phyloP scores from a whole-genome alignment of 2,113 vertebrate species.

The Larimichthys crocea region DNA sequence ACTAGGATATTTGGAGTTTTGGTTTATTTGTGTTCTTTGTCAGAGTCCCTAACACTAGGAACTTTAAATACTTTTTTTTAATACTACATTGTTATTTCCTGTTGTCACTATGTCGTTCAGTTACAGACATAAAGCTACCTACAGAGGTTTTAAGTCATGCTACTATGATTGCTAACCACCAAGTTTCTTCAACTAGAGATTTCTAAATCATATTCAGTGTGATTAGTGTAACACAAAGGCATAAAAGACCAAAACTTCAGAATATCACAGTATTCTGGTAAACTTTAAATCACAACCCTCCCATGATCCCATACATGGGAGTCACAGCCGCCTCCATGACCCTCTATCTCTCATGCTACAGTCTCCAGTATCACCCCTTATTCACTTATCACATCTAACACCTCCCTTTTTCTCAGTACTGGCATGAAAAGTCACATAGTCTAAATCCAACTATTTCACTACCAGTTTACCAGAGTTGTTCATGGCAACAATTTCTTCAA shows the following conservation, averaged over 20 bases:
- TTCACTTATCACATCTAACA: constrained; percentile 44
- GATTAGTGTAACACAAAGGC: constrained; percentile 27
- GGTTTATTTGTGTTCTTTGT: constrained; percentile 59
- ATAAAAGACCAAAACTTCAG: constrained; percentile 68
- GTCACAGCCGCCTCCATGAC: constrained; percentile 73
- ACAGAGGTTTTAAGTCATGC: constrained; percentile 9
- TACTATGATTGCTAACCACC: not conserved
- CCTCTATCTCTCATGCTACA: constrained; percentile 40
- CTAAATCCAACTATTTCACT: not conserved
- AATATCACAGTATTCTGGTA: constrained; percentile 71
- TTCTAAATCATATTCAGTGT: not conserved
- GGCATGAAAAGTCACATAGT: constrained; percentile 23
- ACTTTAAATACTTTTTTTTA: too few relatives aligned
- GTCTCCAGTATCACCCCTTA: constrained; percentile 25
- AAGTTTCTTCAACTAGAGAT: not conserved
- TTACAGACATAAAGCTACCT: not conserved
- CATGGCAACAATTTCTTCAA: constrained; percentile 1
- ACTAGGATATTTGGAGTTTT: constrained; percentile 75
- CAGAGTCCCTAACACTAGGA: not conserved
- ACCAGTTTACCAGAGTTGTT: not conserved
- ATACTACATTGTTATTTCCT: not conserved
- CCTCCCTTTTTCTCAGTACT: constrained; percentile 66
- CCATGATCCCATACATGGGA: constrained; percentile 64
- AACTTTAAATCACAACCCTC: constrained; percentile 55
- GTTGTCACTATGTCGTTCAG: constrained; percentile 6